Conservation (phyloP, 2,113 vertebrate genomes). For the Canis aureus region DNA sequence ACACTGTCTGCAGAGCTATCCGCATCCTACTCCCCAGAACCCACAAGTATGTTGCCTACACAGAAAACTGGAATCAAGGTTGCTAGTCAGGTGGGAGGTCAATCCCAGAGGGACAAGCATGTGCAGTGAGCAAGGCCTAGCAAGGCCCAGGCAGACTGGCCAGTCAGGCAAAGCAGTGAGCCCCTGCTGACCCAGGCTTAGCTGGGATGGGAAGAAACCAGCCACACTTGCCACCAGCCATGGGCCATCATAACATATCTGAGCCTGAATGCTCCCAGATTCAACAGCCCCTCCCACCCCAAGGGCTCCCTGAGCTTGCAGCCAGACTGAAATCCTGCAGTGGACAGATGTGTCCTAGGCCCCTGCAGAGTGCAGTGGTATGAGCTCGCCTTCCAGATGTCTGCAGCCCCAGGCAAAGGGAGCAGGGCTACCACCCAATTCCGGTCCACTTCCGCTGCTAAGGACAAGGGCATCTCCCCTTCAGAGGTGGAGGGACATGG, state of each 20-base stretch:
- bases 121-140: neutral
- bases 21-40: neutral
- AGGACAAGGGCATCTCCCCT: neutral
- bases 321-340: neutral
- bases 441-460: neutral
- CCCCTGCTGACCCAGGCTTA: too few relatives aligned
- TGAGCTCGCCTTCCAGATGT: neutral
- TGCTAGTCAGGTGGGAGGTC: neutral
- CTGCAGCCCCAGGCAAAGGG: neutral
- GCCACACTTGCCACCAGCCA: neutral
- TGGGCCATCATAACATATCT: accelerated
- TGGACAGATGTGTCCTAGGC: neutral
- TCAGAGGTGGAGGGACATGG: neutral
- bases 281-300: neutral
- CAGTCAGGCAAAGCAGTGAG: too few relatives aligned
- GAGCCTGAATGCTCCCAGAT: neutral
- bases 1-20: neutral
- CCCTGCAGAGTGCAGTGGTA: neutral
- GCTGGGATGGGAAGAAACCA: neutral
- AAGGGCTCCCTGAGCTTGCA: neutral
- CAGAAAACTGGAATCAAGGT: neutral
- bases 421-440: neutral
- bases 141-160: neutral
- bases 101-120: neutral
- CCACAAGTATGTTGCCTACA: neutral